Conservation (phyloP, 1,140 invertebrate genomes). For the Oryctes rhinoceros region DNA sequence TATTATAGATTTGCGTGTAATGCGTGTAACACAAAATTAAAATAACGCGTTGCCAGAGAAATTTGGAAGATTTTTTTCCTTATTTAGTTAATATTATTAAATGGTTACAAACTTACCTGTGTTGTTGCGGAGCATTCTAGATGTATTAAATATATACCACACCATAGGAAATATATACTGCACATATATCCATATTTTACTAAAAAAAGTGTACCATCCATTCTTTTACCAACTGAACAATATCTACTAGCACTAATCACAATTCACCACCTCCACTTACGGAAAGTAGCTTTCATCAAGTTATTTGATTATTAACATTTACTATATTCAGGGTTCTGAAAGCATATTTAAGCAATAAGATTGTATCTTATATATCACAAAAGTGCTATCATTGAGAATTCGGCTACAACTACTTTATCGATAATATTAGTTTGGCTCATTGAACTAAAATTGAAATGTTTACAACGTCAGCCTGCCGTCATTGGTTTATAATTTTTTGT, state of each 20-base stretch:
- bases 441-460: conserved; percentile 16
- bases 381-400: neutral
- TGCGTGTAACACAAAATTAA: too few relatives aligned
- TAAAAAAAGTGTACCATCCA: neutral
- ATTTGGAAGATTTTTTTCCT: too few relatives aligned
- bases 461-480: neutral
- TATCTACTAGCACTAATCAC: neutral
- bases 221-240: neutral
- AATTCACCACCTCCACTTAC: neutral
- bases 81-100: too few relatives aligned
- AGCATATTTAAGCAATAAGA: neutral
- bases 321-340: neutral
- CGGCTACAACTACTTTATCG: neutral
- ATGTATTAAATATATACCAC: neutral
- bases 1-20: too few relatives aligned
- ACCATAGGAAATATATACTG: neutral
- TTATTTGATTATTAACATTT: neutral
- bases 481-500: conserved; percentile 15
- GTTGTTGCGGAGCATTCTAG: neutral
- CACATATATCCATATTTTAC: neutral
- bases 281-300: neutral
- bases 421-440: neutral
- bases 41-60: too few relatives aligned
- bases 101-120: neutral
- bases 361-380: neutral